Percentiles rank a stretch among this genome's conserved stretches.
phyloP scores from a whole-genome alignment of 2,797 vertebrate species.

The Bradypus variegatus region DNA sequence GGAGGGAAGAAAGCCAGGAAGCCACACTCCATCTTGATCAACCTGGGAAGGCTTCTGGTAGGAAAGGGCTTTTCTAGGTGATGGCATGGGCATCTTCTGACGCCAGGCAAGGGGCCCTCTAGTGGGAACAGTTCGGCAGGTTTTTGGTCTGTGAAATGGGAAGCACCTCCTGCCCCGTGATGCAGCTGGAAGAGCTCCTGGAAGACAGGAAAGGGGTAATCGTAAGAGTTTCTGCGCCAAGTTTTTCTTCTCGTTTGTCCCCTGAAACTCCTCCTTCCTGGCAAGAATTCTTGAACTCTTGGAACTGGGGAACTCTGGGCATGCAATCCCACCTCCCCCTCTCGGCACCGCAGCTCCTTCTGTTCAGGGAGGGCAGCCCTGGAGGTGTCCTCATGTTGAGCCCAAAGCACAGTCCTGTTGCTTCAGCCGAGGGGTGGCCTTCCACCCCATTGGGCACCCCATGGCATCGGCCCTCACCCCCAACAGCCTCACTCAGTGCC shows the following conservation, averaged over 20 bases:
- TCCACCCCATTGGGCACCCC: background rate
- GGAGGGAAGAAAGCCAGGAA: background rate
- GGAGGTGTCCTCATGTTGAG: background rate
- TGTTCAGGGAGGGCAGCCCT: background rate
- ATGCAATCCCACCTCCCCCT: accelerated
- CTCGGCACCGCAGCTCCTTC: background rate
- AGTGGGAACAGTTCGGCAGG: background rate
- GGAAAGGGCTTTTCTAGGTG: background rate
- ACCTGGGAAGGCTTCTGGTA: background rate
- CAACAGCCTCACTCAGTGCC: background rate
- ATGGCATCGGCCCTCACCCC: background rate
- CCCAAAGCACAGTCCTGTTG: background rate
- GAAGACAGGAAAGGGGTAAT: background rate
- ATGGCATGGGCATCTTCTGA: background rate
- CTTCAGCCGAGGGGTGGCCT: background rate
- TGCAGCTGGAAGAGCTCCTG: background rate
- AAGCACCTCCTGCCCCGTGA: accelerated
- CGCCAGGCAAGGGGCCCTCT: slow-evolving; percentile 44
- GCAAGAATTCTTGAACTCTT: background rate
- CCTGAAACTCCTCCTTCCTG: background rate
- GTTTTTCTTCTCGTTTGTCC: background rate
- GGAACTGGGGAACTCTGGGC: background rate
- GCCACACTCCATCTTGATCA: background rate
- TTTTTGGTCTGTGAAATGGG: slow-evolving; percentile 8
- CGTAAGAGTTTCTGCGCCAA: background rate